Conservation (phyloP, 2,797 vertebrate species). For the Lepidocolaptes lacrymiger region DNA sequence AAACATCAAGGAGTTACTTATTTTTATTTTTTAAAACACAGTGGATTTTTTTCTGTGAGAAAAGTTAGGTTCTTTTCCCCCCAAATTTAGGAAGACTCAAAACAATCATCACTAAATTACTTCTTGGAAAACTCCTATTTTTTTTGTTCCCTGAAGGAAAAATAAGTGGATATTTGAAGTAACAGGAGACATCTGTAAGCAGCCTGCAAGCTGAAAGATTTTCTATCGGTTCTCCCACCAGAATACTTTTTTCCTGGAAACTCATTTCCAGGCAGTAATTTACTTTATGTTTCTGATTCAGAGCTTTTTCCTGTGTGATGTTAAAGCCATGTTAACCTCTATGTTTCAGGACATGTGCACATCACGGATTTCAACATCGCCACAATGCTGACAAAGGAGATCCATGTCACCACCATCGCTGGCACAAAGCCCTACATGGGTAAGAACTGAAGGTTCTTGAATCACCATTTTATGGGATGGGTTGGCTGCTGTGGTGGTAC, state of each 20-base stretch:
- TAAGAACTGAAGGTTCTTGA: slow-evolving; percentile 45
- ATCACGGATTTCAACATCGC: slow-evolving; percentile 98
- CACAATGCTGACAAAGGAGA: slow-evolving; percentile 86
- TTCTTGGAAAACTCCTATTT: not conserved
- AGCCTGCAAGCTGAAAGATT: not conserved
- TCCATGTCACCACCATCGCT: slow-evolving; percentile 88
- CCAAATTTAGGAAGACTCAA: not conserved
- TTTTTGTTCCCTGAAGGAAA: not conserved
- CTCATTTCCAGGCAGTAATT: not conserved
- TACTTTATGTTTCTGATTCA: not conserved
- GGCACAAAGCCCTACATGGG: slow-evolving; percentile 99
- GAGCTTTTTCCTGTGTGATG: not conserved
- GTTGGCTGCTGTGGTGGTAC: not conserved
- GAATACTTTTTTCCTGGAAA: not conserved
- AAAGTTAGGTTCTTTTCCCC: not conserved
- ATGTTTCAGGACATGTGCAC: slow-evolving; percentile 88
- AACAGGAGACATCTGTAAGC: not conserved
- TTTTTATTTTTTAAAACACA: not conserved
- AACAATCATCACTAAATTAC: not conserved
- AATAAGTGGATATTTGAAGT: not conserved
- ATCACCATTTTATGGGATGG: not conserved
- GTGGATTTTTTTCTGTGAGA: not conserved
- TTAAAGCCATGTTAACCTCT: not conserved
- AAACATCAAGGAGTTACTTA: not conserved
- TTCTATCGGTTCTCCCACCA: not conserved